A percentile compares a stretch with the other conserved stretches of the same genome.
Evolutionary conservation across 2,888 invertebrate species (phyloP).

Genomic region (Lepidochitona cinerea): DNA sequence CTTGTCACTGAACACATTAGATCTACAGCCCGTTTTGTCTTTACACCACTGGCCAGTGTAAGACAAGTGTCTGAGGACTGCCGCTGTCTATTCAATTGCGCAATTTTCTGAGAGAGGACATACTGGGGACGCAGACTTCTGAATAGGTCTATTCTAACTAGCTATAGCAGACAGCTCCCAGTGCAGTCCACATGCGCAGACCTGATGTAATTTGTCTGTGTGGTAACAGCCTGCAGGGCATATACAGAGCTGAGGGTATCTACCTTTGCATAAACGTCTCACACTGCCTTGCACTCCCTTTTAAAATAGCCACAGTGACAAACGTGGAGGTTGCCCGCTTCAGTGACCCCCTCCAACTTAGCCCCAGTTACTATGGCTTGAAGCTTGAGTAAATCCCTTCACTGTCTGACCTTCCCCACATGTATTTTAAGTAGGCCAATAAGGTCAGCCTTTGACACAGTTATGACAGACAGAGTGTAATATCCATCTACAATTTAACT

Average conservation of each 20-base stretch:
- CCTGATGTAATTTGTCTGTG: slow-evolving; percentile 1
- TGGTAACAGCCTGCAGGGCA: not conserved
- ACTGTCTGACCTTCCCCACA: not conserved
- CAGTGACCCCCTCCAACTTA: not conserved
- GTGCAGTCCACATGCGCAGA: slow-evolving; percentile 3
- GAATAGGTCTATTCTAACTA: not conserved
- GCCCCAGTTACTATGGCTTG: not conserved
- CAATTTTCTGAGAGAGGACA: not conserved
- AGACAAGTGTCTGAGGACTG: slow-evolving; percentile 1
- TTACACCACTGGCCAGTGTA: not conserved
- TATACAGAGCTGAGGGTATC: too few species aligned
- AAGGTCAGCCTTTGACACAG: not conserved
- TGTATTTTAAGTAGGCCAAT: not conserved
- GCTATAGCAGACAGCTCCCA: not conserved
- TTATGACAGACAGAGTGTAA: too few species aligned
- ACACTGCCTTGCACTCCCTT: too few species aligned
- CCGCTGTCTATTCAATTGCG: not conserved
- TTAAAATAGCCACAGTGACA: not conserved
- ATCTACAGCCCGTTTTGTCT: too few species aligned
- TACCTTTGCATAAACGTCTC: too few species aligned
- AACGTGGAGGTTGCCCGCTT: not conserved
- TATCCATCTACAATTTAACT: too few species aligned
- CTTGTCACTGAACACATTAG: too few species aligned
- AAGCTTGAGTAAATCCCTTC: slow-evolving; percentile 1
- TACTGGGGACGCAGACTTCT: not conserved